Percentiles rank a stretch among this genome's conserved stretches.
phyloP scores from a whole-genome alignment of 2,888 invertebrate genomes.

The Incurvaria masculella region DNA sequence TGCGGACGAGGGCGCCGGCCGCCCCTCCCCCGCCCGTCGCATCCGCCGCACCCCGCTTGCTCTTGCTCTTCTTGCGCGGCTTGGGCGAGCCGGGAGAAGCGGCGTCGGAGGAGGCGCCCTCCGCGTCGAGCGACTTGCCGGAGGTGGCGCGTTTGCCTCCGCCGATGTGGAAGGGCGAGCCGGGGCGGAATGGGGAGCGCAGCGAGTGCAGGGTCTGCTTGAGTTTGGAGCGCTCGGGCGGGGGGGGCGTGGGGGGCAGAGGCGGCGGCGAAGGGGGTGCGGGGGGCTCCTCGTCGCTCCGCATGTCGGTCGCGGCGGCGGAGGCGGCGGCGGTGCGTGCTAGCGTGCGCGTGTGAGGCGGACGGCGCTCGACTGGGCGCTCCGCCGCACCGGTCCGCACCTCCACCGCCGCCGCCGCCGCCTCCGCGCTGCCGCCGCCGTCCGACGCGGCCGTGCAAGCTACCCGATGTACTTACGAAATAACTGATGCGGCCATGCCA shows the following conservation, averaged over 20 bases:
- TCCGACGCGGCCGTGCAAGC: slow-evolving; percentile 2
- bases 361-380: slow-evolving; percentile 22
- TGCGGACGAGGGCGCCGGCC: slow-evolving; percentile 30
- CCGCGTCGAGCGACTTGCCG: slow-evolving; percentile 45
- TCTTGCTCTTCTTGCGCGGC: slow-evolving; percentile 43
- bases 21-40: slow-evolving; percentile 21
- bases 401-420: slow-evolving; percentile 13
- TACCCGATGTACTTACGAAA: too few relatives aligned
- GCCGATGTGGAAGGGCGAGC: slow-evolving; percentile 52
- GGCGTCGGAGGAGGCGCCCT: slow-evolving; percentile 44
- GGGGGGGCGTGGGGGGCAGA: slow-evolving; percentile 20
- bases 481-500: too few relatives aligned
- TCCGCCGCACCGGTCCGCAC: slow-evolving; percentile 15
- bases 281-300: slow-evolving; percentile 31
- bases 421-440: slow-evolving; percentile 35
- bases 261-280: slow-evolving; percentile 18
- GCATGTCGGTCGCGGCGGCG: slow-evolving; percentile 24
- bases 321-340: slow-evolving; percentile 21
- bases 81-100: slow-evolving; percentile 44
- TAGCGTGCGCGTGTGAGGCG: slow-evolving; percentile 26
- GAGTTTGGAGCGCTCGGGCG: slow-evolving; percentile 37
- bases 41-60: slow-evolving; percentile 34
- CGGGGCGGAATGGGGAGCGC: slow-evolving; percentile 49
- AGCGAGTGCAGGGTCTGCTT: slow-evolving; percentile 48
- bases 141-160: slow-evolving; percentile 45